Evolutionary conservation across 2,888 invertebrate genomes (phyloP), one percentile per base, ranked within the genome.

Genomic region (Drosophila algonquin): DNA sequence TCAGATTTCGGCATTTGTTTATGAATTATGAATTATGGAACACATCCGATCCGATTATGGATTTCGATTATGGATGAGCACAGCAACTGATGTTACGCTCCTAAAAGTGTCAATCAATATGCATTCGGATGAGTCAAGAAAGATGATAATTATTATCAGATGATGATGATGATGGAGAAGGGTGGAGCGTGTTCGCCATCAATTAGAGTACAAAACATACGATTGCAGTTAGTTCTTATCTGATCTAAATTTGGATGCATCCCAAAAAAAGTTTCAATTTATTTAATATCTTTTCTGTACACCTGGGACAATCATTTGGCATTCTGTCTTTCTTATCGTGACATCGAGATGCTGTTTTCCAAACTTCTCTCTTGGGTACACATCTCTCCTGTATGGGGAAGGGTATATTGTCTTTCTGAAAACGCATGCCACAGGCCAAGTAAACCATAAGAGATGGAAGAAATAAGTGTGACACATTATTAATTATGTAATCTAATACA

Each of bases 1-100:
- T 74, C 81, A 67, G 65, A 86, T 87, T 85, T 82, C 86, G 14
- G 67, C 50, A 69, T 67, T 67, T 69, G 70, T 57, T 30, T 27
- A 21, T 18, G 21, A 21, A 16, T 35, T 68, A 65, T 64, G 61
- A 57, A 69, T 27, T 27, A 30, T 30, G 30, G 30, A 7, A 30
- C 30, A 52, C 58, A 58, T 69, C 35, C 12, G 10, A 47, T 47
- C 16, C 50, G 44, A 67, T 67, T 67, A 45, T 69, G 65, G 35
- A 35, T 67, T 5, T 24, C 24, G 24, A 24, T 24, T 24, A 24
- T 67, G n/a, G n/a, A n/a, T n/a, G n/a, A n/a, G n/a, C n/a, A n/a
- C n/a, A 64, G 18, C 6, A 40, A 40, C 32, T 44, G 44, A 48
- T 24, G n/a, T 44, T 52, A 53, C 46, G 35, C 32, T 35, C 67